Conservation (phyloP, 2,888 invertebrate species). For the Strigamia transsilvanica region DNA sequence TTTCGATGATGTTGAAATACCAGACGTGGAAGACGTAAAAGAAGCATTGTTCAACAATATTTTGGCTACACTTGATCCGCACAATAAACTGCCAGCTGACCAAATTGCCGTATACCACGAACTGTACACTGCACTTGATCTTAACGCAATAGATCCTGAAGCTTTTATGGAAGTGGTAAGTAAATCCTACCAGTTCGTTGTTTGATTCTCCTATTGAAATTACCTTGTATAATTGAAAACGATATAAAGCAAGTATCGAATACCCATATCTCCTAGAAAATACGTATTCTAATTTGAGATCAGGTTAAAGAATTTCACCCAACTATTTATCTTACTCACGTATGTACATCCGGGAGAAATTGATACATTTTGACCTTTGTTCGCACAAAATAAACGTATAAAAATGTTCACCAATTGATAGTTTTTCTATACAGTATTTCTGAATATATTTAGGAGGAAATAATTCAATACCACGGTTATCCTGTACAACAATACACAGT, state of each 20-base stretch:
- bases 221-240: background rate
- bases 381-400: background rate
- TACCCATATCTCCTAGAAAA: no score
- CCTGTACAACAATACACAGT: constrained; percentile 8
- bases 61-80: background rate
- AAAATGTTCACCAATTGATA: no score
- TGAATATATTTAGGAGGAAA: background rate
- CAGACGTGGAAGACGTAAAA: background rate
- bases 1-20: background rate
- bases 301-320: no score
- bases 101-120: background rate
- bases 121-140: background rate
- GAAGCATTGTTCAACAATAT: constrained; percentile 14
- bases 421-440: no score
- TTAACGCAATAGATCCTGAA: background rate
- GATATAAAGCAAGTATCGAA: no score
- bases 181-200: background rate
- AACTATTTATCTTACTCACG: no score
- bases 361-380: background rate
- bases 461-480: constrained; percentile 12
- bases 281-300: background rate
- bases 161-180: constrained; percentile 16
- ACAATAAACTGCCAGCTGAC: background rate
- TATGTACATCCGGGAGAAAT: background rate
- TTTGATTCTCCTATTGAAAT: background rate